Base-by-base conservation (phyloP, 1,140 invertebrate genomes). In the Drosophila novamexicana region DNA sequence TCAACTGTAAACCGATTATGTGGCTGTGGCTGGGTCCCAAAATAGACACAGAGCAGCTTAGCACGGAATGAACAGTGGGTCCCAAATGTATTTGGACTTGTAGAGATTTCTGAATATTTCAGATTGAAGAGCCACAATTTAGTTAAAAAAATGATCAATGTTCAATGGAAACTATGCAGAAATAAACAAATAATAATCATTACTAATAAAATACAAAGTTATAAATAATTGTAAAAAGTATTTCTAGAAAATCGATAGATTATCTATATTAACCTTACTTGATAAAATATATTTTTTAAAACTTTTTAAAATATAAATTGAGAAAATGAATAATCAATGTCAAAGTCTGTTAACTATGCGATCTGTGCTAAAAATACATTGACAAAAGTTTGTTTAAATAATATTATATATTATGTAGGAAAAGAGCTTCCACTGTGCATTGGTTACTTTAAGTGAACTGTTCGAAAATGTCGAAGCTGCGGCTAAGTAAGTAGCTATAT, bases 21-120 rank as follows among this genome's bases (percentile, higher is more conserved):
- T 14, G 62, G 42, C 54, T 49, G 42, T 40, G 52, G 61, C 10
- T 50, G 45, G 10, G n/a, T 49, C 81, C 64, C 69, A 77, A 84
- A 81, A 85, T 84, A 85, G 77, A 73, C 42, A 7, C 36, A 22
- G 29, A 37, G 22, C 39, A 66, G 52, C 40, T 18, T 64, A 36
- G 6, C 29, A 37, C 18, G 36, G 8, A 5, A 18, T 8, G 14
- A 7, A 56, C 37, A 29, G 37, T 53, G 50, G 50, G 14, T 14
- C 1, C 42, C 12, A 44, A 7, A 12, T 14, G 42, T 14, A 10
- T 1, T 10, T 29, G 22, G 22, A 29, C 22, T 4, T 29, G 22
- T 22, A 0, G 22, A 22, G 2, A 22, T 3, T 22, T 22, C 2
- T 2, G 22, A 22, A 22, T 22, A 22, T 22, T 22, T 22, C 22